Conservation (phyloP, 2,113 vertebrate species). For the Promerops cafer region DNA sequence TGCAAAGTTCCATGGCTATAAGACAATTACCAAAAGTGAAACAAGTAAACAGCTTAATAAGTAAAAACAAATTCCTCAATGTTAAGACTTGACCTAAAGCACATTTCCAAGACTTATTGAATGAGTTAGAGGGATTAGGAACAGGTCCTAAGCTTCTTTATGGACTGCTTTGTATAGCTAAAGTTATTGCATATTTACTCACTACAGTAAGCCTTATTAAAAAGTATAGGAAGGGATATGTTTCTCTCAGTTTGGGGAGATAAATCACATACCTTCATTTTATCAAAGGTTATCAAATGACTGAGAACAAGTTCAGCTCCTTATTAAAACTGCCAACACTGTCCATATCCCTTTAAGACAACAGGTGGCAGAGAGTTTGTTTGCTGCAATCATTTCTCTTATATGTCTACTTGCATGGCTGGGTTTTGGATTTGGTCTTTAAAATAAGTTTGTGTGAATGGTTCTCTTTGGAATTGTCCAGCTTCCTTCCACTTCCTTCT, state of each 20-base stretch:
- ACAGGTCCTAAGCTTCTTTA: background rate
- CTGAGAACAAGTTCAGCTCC: background rate
- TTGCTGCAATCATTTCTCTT: background rate
- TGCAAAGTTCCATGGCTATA: background rate
- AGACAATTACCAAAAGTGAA: background rate
- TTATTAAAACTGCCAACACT: background rate
- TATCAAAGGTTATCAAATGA: background rate
- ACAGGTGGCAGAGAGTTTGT: background rate
- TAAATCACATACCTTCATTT: background rate
- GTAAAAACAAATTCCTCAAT: background rate
- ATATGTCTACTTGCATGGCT: background rate
- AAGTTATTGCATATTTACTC: background rate
- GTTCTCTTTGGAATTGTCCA: conserved; percentile 4
- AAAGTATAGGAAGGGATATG: background rate
- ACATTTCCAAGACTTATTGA: background rate
- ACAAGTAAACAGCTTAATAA: background rate
- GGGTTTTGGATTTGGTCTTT: background rate
- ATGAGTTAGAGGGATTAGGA: background rate
- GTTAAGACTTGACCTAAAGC: background rate
- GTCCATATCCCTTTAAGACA: background rate
- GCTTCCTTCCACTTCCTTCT: conserved; percentile 44
- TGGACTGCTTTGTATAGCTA: background rate
- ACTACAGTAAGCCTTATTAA: background rate
- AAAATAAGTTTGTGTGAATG: background rate
- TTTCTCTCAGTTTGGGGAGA: background rate